Base-by-base conservation (phyloP, 2,888 invertebrate genomes). In the Synergus umbraculus region DNA sequence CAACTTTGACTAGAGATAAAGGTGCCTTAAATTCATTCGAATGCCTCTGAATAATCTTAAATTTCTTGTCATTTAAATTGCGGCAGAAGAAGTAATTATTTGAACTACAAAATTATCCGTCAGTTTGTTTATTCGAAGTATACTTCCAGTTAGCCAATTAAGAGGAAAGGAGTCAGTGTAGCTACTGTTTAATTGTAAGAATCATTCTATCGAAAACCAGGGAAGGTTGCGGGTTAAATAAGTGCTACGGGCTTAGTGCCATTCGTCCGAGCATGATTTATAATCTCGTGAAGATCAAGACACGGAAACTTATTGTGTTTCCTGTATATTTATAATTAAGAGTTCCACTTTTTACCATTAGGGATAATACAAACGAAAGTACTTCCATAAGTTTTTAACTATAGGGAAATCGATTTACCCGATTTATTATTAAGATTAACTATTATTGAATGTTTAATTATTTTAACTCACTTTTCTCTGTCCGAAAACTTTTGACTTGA, bases 221-320 rank as follows among this genome's bases (percentile, higher is more conserved):
- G 64, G 22, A 77, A 22, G 63, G 49, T 54, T 76, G 73, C 76
- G 82, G 84, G 78, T 69, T 69, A 69, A 67, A n/a, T 54, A 69
- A 29, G 69, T 49, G 49, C 22, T 12, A 60, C 60, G 12, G 10
- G 12, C 10, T 60, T 60, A 18, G 60, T 22, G 60, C 69, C 49
- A 29, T 69, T 69, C 37, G 29, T 69, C 49, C 69, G 29, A 69
- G 69, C 49, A 69, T 69, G 37, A 54, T 49, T 54, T 54, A 54
- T 73, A 49, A 49, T 37, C 49, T 46, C 49, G 69, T 69, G 69
- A 69, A 49, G 44, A 46, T n/a, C 9, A 29, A 73, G 46, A 37
- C 54, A 73, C 37, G 54, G 37, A 73, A 73, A 37, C 37, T 73
- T 8, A 49, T 8, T 37, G 15, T 4, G 49, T 54, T 54, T 69